phyloP scores from a whole-genome alignment of 2,113 vertebrate species.

The Paradoxurus hermaphroditus region DNA sequence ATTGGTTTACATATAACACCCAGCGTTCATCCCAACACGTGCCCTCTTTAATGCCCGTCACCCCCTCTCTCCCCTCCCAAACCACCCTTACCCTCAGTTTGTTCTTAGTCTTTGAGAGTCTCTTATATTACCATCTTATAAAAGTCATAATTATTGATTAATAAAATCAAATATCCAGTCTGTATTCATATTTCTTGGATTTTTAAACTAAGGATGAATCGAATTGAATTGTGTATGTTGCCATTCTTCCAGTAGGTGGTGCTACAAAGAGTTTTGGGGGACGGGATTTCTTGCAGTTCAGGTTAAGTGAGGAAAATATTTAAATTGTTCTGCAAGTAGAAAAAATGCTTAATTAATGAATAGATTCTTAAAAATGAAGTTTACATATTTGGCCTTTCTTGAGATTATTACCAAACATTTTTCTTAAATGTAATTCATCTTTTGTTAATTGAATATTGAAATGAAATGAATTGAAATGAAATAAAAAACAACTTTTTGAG shows the following conservation, averaged over 20 bases:
- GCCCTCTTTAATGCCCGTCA: no score
- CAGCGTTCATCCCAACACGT: no score
- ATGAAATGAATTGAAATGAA: background rate
- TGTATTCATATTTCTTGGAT: background rate
- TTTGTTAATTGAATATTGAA: slow-evolving; percentile 3
- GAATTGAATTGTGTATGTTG: background rate
- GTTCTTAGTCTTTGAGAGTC: no score
- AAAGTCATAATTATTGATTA: background rate
- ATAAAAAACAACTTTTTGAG: background rate
- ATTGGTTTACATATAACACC: no score
- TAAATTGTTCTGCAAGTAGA: background rate
- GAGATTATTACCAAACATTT: background rate
- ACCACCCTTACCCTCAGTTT: no score
- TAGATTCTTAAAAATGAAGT: background rate
- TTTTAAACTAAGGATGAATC: background rate
- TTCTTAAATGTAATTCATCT: background rate
- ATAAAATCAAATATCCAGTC: background rate
- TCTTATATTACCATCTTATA: background rate
- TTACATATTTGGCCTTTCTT: background rate
- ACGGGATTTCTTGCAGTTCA: background rate
- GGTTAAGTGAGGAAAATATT: background rate
- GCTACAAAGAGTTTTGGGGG: background rate
- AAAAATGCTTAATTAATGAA: background rate
- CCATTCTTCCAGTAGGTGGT: background rate
- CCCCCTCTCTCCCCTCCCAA: no score